phyloP scores from a whole-genome alignment of 1,140 invertebrate species.

The Ladona fulva region DNA sequence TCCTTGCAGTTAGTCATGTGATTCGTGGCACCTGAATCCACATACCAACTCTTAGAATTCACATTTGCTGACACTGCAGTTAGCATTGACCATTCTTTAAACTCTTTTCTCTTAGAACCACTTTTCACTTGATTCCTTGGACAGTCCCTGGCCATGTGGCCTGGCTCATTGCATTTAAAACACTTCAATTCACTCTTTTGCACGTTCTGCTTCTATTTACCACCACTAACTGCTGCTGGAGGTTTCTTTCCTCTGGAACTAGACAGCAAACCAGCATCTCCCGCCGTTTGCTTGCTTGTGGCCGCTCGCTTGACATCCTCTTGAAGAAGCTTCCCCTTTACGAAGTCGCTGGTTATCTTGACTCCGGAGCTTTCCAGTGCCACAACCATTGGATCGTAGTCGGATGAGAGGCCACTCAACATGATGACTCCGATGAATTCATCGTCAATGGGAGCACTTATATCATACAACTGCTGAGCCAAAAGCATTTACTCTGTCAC shows the following conservation, averaged over 20 bases:
- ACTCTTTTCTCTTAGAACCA: neutral
- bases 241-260: neutral
- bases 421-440: too few relatives aligned
- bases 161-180: neutral
- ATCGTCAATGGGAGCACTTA: too few relatives aligned
- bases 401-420: too few relatives aligned
- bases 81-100: neutral
- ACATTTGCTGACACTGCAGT: neutral
- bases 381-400: too few relatives aligned
- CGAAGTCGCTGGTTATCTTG: neutral
- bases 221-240: neutral
- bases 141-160: neutral
- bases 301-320: neutral
- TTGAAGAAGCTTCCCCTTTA: neutral
- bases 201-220: neutral
- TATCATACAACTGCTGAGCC: neutral
- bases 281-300: neutral
- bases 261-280: neutral
- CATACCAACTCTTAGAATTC: neutral
- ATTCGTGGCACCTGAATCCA: neutral
- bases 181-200: neutral
- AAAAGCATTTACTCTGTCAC: neutral
- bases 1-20: neutral
- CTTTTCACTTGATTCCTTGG: too few relatives aligned
- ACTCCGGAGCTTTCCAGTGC: too few relatives aligned